Base-by-base conservation (phyloP, 2,113 vertebrate genomes). In the Geococcyx californianus region DNA sequence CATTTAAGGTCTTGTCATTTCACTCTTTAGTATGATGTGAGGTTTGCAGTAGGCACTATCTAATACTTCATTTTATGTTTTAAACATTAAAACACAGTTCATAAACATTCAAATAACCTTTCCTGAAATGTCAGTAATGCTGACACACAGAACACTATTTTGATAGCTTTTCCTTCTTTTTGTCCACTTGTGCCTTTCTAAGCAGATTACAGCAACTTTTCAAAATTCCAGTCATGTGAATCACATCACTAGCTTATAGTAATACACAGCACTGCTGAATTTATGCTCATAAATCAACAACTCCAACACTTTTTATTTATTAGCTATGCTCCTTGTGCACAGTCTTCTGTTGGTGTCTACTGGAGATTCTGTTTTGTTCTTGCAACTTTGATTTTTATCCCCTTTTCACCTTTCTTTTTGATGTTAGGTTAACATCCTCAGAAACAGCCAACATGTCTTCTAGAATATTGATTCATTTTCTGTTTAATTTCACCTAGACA, bases 261-360 rank as follows among this genome's bases (percentile, higher is more conserved):
- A 93, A 77, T 55, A 85, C 40, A 42, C 47, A 92, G 38, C 18
- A 72, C 26, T 47, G 40, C 52, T 75, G 69, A 91, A 82, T 91
- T 96, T 87, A 84, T 84, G 52, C 54, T 87, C 31, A 87, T 66
- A 89, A 93, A 94, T 93, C 69, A 95, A 78, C 58, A 80, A 60
- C 17, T 76, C 21, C 45, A 89, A 42, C 18, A 64, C 21, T 47
- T 86, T 45, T 55, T 84, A 69, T 68, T 42, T 60, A 93, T 60
- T 64, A 84, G 47, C 17, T 64, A 21, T 44, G 42, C 31, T 95
- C 38, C 76, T 87, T 78, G 34, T 84, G 26, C 79, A 81, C 29
- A 86, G 83, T 19, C 72, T 81, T 89, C 68, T 90, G 9, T 21
- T 59, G 69, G 56, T 81, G 64, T 31, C 13, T 68, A n/a, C 15